A percentile compares a stretch with the other conserved stretches of the same genome.
Evolutionary conservation across 92 coral and sea anemone species (phyloP).

Genomic region (Siderastrea radians): DNA sequence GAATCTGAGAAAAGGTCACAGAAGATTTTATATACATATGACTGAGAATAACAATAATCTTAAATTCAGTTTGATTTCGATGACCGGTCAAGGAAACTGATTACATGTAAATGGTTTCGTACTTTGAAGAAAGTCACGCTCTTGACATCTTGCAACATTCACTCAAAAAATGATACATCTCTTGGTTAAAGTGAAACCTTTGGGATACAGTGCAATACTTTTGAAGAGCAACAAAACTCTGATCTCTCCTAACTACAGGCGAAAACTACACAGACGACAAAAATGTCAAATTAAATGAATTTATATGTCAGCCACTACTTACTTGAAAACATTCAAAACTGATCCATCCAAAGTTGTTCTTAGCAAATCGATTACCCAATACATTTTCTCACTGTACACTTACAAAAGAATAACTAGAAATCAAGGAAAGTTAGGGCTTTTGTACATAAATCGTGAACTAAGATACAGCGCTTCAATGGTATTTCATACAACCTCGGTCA

Average conservation of each 20-base stretch:
- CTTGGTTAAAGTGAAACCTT: conserved; percentile 48
- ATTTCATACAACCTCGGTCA: conserved; percentile 54
- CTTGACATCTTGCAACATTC: conserved; percentile 32
- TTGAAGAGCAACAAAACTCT: conserved; percentile 21
- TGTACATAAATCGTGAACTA: neutral
- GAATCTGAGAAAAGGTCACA: neutral
- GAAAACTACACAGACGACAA: conserved; percentile 12
- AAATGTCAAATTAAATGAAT: conserved; percentile 29
- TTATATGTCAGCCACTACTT: conserved; percentile 19
- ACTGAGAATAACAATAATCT: conserved; percentile 7
- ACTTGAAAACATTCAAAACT: neutral
- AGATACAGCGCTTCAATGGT: conserved; percentile 49
- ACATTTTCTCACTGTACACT: conserved; percentile 2
- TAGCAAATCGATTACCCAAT: neutral
- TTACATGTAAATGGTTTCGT: conserved; percentile 36
- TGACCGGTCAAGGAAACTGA: conserved; percentile 13
- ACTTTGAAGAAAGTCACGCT: conserved; percentile 45
- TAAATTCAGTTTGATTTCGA: neutral
- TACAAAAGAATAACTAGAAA: neutral
- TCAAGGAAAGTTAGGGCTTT: no score
- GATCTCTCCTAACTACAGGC: conserved; percentile 18
- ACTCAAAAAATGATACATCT: conserved; percentile 21
- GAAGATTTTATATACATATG: neutral
- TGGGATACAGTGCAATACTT: neutral
- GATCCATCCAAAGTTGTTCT: neutral